Evolutionary conservation across 2,888 invertebrate species (phyloP), one percentile per base, ranked within the genome.

Genomic region (Phengaris alcon): DNA sequence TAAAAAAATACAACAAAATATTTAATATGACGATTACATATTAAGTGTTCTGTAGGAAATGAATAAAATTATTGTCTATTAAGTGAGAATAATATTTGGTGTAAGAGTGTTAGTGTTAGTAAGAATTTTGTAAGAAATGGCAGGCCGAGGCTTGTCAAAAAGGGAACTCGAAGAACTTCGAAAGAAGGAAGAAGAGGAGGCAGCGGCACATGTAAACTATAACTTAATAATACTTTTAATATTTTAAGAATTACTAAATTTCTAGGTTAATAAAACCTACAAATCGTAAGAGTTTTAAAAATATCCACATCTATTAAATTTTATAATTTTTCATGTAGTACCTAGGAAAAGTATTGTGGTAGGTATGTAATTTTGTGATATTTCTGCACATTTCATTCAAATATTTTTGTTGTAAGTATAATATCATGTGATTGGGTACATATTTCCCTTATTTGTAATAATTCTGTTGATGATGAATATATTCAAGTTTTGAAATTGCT

Each of bases 101-200:
- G 9, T 48, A 48, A 5, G 64, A 12, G 64, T 22, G 13, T 70
- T n/a, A 10, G 15, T 9, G 6, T 22, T 51, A 70, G 10, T 51
- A 64, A 75, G 9, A 68, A 64, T n/a, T 96, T 96, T 84, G 95
- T 95, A 51, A 95, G 95, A 44, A 57, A 85, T 93, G 95, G 95
- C 94, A 77, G 93, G 94, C 80, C 92, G 96, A 77, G 94, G 94
- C 55, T 89, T 97, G 79, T 96, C 97, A n/a, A 97, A 97, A 87
- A 96, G 95, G 81, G 97, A 97, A 88, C 86, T 97, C 10, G 98
- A 98, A 84, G 98, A 98, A 80, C 95, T 96, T 80, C 95, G 96
- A 77, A 98, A 97, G 88, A 97, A 97, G 82, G 97, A 97, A 83
- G 97, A 97, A 85, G 97, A 97, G 85, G 96, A 97, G 87, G 97